Percentiles rank a stretch among this genome's conserved stretches.
Evolutionary conservation across 2,888 invertebrate species (phyloP).

Genomic region (Eustalomyia histrio): DNA sequence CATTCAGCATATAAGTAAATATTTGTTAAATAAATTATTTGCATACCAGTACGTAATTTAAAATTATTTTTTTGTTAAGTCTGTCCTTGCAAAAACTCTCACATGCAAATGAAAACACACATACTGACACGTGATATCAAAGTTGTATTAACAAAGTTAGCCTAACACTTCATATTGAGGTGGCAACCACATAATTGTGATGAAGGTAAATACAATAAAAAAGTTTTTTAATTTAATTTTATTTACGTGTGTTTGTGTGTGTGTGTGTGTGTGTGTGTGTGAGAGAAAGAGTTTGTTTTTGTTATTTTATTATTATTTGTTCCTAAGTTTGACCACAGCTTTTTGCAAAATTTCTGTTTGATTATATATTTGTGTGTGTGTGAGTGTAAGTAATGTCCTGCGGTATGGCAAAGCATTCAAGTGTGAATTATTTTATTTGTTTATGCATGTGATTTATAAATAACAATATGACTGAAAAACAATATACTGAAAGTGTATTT

Average conservation of each 20-base stretch:
- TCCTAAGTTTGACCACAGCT: slow-evolving; percentile 41
- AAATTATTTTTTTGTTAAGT: background rate
- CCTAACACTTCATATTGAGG: slow-evolving; percentile 63
- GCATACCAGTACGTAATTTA: slow-evolving; percentile 28
- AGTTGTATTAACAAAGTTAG: slow-evolving; percentile 64
- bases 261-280: slow-evolving; percentile 25
- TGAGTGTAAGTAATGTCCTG: slow-evolving; percentile 60
- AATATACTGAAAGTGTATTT: background rate
- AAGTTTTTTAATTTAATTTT: slow-evolving; percentile 66
- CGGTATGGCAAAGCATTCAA: slow-evolving; percentile 58
- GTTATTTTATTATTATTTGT: slow-evolving; percentile 35
- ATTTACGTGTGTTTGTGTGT: slow-evolving; percentile 51
- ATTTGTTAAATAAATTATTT: slow-evolving; percentile 58
- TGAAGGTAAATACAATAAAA: slow-evolving; percentile 62
- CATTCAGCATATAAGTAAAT: slow-evolving; percentile 39
- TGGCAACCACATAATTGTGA: slow-evolving; percentile 65
- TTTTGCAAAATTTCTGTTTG: slow-evolving; percentile 1
- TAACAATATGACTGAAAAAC: background rate
- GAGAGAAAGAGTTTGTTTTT: slow-evolving; percentile 26
- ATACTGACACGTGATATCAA: slow-evolving; percentile 50
- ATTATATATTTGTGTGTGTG: background rate
- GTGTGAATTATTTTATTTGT: slow-evolving; percentile 63
- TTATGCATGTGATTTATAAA: slow-evolving; percentile 55
- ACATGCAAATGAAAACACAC: background rate
- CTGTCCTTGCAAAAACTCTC: background rate